Evolutionary conservation across 2,113 vertebrate species (phyloP).

Genomic region (Campylomormyrus tamandua): DNA sequence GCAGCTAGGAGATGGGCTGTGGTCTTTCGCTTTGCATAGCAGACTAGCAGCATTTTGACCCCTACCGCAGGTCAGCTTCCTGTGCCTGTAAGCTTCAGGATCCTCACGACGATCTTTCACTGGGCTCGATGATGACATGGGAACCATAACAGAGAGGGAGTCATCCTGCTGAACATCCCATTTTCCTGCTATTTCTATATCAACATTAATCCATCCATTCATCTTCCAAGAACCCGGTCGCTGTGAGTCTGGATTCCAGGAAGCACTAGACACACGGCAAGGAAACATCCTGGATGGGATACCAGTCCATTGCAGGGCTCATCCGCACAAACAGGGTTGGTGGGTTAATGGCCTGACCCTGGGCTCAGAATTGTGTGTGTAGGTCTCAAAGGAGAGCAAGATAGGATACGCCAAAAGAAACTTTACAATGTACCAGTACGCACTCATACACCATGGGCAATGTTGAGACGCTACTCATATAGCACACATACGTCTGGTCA

Average conservation of each 20-base stretch:
- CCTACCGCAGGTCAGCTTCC: not conserved
- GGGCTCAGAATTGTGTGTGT: not conserved
- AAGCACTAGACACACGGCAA: not conserved
- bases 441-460: not conserved
- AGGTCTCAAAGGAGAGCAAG: not conserved
- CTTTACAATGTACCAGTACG: not conserved
- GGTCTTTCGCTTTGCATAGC: not conserved
- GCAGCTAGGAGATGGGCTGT: not conserved
- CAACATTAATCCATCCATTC: not conserved
- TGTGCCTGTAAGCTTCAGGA: not conserved
- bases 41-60: not conserved
- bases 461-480: not conserved
- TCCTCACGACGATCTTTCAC: not conserved
- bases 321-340: not conserved
- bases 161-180: not conserved
- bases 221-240: not conserved
- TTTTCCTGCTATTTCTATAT: not conserved
- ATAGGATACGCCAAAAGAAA: not conserved
- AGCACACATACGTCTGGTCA: not conserved
- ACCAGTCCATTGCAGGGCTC: not conserved
- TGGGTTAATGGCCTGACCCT: not conserved
- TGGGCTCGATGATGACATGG: not conserved
- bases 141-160: not conserved
- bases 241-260: not conserved
- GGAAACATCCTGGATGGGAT: not conserved